Conservation (phyloP, 2,888 invertebrate genomes). For the Machimus rusticus region DNA sequence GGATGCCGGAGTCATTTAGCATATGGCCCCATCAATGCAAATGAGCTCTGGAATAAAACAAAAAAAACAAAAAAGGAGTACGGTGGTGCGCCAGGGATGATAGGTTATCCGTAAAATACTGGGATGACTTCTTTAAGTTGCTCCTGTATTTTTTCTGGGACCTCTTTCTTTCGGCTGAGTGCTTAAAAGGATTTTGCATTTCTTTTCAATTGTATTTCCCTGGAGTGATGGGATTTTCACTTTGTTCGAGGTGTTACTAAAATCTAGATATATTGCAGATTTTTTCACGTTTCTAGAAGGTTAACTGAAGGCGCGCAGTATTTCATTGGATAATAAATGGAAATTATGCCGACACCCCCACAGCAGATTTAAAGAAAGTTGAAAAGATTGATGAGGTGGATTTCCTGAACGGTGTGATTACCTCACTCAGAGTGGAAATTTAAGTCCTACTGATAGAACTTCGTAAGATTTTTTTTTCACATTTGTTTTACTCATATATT, state of each 20-base stretch:
- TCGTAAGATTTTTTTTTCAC: too few species aligned
- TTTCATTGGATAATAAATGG: not conserved
- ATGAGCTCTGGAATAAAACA: not conserved
- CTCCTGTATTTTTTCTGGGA: not conserved
- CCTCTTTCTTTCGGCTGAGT: not conserved
- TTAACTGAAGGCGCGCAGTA: not conserved
- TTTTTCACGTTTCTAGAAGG: not conserved
- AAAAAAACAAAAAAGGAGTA: not conserved
- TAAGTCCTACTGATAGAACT: too few species aligned
- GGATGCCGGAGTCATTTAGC: conserved; percentile 16
- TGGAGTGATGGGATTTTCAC: not conserved
- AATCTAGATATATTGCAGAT: not conserved
- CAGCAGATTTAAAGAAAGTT: not conserved
- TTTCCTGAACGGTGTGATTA: not conserved
- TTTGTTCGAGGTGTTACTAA: not conserved
- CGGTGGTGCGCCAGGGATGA: conserved; percentile 6
- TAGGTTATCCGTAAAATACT: not conserved
- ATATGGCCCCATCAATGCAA: conserved; percentile 32
- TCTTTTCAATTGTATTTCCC: conserved; percentile 2
- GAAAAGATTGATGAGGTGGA: not conserved
- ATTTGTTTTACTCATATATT: too few species aligned
- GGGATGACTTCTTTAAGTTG: not conserved
- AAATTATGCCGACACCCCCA: not conserved
- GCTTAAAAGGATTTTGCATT: conserved; percentile 2
- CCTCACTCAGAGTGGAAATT: too few species aligned